These are phyloP conservation scores for Orchesellides sinensis DNA, from an alignment of 2,888 invertebrate species.

Conservation along the genomic window DNA sequence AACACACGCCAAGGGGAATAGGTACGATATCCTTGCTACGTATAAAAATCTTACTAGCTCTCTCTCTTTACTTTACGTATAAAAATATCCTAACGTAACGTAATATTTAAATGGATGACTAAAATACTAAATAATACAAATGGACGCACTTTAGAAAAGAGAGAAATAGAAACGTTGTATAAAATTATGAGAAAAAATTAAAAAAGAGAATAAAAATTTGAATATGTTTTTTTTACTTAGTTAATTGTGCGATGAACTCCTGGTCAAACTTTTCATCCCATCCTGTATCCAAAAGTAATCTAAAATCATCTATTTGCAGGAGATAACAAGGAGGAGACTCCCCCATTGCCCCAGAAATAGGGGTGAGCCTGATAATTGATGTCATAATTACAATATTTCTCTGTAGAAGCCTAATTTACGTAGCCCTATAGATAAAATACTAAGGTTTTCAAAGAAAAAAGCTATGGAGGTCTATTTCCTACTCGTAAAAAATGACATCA, in stretches of 20 bases:
- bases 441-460: background rate
- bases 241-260: conserved; percentile 77
- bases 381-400: conserved; percentile 42
- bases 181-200: background rate
- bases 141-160: conserved; percentile 2
- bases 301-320: conserved; percentile 81
- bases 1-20: no score
- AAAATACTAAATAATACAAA: no score
- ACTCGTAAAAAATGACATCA: background rate
- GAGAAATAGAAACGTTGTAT: conserved; percentile 74
- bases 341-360: conserved; percentile 78
- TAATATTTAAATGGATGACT: no score
- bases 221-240: conserved; percentile 27
- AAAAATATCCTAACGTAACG: no score
- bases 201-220: conserved; percentile 74
- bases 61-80: no score
- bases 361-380: conserved; percentile 58
- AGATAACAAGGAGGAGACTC: conserved; percentile 81
- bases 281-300: conserved; percentile 81
- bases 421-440: background rate
- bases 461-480: background rate
- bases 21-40: no score
- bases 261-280: conserved; percentile 81
- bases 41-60: no score
- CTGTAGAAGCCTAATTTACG: background rate